phyloP scores from a whole-genome alignment of 2,888 invertebrate species.

The Oscheius sp. region DNA sequence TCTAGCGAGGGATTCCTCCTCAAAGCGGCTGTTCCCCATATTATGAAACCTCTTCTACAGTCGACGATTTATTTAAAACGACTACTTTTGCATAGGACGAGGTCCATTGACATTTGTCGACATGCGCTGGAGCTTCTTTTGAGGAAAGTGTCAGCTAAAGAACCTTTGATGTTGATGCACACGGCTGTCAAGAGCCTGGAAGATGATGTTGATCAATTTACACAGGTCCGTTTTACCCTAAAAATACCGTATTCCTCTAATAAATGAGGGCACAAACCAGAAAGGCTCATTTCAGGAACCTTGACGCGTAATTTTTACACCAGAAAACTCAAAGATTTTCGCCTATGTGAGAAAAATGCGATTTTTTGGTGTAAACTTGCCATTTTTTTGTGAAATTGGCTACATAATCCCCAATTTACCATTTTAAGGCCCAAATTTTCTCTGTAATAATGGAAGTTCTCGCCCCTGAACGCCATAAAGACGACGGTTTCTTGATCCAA shows the following conservation, averaged over 20 bases:
- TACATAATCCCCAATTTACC: too few species aligned
- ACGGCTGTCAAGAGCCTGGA: constrained; percentile 47
- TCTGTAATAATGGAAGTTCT: constrained; percentile 79
- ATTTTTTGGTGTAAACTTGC: neutral
- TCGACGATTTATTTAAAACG: constrained; percentile 52
- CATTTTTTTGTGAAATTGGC: too few species aligned
- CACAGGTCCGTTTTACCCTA: constrained; percentile 22
- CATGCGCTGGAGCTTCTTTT: constrained; percentile 48
- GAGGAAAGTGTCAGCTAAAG: constrained; percentile 41
- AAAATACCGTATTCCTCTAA: too few species aligned
- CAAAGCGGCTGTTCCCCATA: constrained; percentile 48
- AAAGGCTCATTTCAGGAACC: too few species aligned
- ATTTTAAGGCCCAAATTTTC: constrained; percentile 50
- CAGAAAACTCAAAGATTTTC: too few species aligned
- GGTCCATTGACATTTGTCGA: constrained; percentile 47
- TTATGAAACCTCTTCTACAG: constrained; percentile 53
- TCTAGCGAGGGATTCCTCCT: constrained; percentile 49
- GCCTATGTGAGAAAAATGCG: too few species aligned
- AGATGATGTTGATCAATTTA: constrained; percentile 29
- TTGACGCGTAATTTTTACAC: too few species aligned
- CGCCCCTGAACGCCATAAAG: constrained; percentile 90
- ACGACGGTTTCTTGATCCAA: constrained; percentile 94
- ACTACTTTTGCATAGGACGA: constrained; percentile 23
- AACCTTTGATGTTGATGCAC: constrained; percentile 42
- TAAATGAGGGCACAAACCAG: too few species aligned